A percentile compares a stretch with the other conserved stretches of the same genome.
phyloP scores from a whole-genome alignment of 53 echinoderm and acorn worm genomes.

The Mesocentrotus franciscanus region DNA sequence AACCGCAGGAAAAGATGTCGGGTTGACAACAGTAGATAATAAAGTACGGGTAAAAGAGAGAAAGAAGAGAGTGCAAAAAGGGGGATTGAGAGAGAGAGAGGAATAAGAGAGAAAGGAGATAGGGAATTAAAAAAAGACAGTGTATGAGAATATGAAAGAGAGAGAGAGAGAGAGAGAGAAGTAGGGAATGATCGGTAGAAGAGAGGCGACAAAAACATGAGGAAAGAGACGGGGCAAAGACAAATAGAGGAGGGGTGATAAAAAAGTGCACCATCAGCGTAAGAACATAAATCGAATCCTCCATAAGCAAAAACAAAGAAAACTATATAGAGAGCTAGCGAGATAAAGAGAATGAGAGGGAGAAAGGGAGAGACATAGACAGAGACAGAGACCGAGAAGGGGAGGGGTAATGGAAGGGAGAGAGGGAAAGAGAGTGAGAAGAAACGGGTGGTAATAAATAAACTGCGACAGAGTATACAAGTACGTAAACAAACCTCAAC shows the following conservation, averaged over 20 bases:
- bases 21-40: background rate
- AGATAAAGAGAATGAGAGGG: background rate
- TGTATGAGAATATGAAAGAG: background rate
- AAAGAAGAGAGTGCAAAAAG: background rate
- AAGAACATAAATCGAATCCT: no score
- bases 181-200: background rate
- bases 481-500: background rate
- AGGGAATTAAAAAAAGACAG: background rate
- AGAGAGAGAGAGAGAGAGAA: background rate
- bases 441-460: background rate
- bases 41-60: background rate
- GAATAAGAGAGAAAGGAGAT: background rate
- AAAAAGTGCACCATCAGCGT: no score
- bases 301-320: no score
- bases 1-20: background rate
- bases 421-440: conserved; percentile 1
- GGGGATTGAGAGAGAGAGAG: background rate
- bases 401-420: background rate
- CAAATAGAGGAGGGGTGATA: background rate
- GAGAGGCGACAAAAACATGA: background rate
- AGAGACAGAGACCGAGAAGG: background rate
- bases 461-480: background rate
- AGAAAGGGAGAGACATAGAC: background rate
- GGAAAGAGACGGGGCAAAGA: background rate
- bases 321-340: no score